A percentile compares a stretch with the other conserved stretches of the same genome.
Conservation (phyloP, 2,888 invertebrate species). For the Rhaphigaster nebulosa region DNA sequence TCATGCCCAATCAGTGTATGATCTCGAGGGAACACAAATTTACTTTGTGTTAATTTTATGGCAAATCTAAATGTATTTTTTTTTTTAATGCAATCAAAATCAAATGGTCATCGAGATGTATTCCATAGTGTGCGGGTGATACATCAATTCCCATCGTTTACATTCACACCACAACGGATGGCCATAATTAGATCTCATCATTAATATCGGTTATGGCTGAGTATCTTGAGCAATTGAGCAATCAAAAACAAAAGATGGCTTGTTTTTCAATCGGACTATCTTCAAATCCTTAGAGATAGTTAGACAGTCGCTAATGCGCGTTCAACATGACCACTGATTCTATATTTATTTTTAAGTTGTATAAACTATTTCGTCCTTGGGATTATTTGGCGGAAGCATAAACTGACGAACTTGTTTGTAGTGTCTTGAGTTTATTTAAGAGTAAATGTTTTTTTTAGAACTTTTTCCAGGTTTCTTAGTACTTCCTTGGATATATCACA, state of each 20-base stretch:
- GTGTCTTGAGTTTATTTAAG: not conserved
- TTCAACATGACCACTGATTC: not conserved
- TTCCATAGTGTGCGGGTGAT: too few species aligned
- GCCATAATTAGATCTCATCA: not conserved
- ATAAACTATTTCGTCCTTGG: not conserved
- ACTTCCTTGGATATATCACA: not conserved
- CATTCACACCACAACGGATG: not conserved
- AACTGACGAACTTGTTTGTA: not conserved
- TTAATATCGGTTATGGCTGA: not conserved
- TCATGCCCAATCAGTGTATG: too few species aligned
- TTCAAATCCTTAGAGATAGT: not conserved
- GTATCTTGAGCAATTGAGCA: not conserved
- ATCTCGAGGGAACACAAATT: too few species aligned
- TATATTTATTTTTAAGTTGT: not conserved
- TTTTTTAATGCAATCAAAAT: too few species aligned
- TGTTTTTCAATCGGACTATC: not conserved
- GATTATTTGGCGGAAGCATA: not conserved
- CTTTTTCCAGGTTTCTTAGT: not conserved
- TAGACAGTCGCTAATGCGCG: not conserved
- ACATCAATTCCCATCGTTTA: not conserved
- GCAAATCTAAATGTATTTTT: too few species aligned
- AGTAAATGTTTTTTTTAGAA: conserved; percentile 3
- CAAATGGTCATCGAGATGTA: too few species aligned
- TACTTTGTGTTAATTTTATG: too few species aligned
- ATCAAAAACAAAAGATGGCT: not conserved